Conservation (phyloP, 2,888 invertebrate genomes). For the Hirtodrosophila confusa region DNA sequence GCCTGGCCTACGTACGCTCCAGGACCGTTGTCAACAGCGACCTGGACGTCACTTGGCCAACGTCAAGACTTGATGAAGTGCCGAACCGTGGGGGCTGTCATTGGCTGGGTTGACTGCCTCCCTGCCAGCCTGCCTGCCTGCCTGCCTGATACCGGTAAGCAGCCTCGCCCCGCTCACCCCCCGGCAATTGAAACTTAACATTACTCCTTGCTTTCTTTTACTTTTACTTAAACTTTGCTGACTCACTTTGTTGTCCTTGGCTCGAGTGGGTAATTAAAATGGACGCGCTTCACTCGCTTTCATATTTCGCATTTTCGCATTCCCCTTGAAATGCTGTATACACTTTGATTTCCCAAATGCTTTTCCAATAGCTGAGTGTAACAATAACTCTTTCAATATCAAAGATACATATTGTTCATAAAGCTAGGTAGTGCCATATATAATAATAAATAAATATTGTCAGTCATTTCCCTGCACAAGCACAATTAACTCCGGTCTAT, state of each 20-base stretch:
- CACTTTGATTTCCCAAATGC: conserved; percentile 23
- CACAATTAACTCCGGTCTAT: conserved; percentile 11
- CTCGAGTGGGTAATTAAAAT: conserved; percentile 56
- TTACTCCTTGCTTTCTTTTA: conserved; percentile 24
- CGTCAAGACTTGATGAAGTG: conserved; percentile 60
- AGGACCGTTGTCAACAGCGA: conserved; percentile 50
- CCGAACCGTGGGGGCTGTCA: conserved; percentile 49
- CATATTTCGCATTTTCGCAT: conserved; percentile 42
- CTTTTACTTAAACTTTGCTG: conserved; percentile 24
- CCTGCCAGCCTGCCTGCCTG: not conserved
- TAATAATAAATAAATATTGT: conserved; percentile 3
- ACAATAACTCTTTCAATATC: no score
- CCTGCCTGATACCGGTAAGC: conserved; percentile 37
- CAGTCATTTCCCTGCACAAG: conserved; percentile 10
- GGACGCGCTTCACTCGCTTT: conserved; percentile 44
- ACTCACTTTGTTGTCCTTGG: conserved; percentile 48
- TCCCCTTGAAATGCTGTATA: conserved; percentile 1
- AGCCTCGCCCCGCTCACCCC: not conserved
- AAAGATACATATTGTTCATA: no score
- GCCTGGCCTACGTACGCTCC: conserved; percentile 7
- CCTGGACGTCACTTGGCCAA: conserved; percentile 38
- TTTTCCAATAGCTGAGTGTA: no score
- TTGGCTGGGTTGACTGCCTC: conserved; percentile 1
- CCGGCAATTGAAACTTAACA: conserved; percentile 51
- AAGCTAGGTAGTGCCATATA: no score